Conservation (phyloP, 2,888 invertebrate species). For the Agrenia bidenticulata region DNA sequence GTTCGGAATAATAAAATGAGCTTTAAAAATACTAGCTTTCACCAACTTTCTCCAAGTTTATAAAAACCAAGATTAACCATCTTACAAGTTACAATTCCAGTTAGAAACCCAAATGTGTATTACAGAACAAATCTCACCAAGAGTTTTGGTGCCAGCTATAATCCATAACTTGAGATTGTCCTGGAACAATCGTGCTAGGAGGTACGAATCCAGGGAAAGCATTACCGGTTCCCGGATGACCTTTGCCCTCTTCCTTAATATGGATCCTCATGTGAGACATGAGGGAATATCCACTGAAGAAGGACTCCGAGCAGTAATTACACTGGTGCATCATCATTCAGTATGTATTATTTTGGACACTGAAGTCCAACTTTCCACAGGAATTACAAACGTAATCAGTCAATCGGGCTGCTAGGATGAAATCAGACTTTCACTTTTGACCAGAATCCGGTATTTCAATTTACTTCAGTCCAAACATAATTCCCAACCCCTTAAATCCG, state of each 20-base stretch:
- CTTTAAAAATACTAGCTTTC: too few relatives aligned
- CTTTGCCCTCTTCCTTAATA: slow-evolving; percentile 31
- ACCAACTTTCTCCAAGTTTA: too few relatives aligned
- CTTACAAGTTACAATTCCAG: too few relatives aligned
- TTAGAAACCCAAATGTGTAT: too few relatives aligned
- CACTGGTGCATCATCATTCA: slow-evolving; percentile 42
- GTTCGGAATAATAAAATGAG: too few relatives aligned
- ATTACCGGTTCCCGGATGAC: slow-evolving; percentile 28
- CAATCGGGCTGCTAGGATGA: too few relatives aligned
- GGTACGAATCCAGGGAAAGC: slow-evolving; percentile 45
- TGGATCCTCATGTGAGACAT: slow-evolving; percentile 44
- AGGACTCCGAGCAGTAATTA: slow-evolving; percentile 42
- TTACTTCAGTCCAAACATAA: background rate
- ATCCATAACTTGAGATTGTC: slow-evolving; percentile 39
- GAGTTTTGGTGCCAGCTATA: slow-evolving; percentile 45
- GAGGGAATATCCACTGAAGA: slow-evolving; percentile 47
- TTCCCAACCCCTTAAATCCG: too few relatives aligned
- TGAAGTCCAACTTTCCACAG: background rate
- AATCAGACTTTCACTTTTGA: slow-evolving; percentile 8
- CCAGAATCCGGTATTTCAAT: background rate
- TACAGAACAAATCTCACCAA: too few relatives aligned
- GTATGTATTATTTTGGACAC: background rate
- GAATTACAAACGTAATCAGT: too few relatives aligned
- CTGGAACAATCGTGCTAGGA: slow-evolving; percentile 33
- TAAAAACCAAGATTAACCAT: too few relatives aligned